Base-by-base conservation (phyloP, 2,797 vertebrate species). In the Hydrolagus colliei region DNA sequence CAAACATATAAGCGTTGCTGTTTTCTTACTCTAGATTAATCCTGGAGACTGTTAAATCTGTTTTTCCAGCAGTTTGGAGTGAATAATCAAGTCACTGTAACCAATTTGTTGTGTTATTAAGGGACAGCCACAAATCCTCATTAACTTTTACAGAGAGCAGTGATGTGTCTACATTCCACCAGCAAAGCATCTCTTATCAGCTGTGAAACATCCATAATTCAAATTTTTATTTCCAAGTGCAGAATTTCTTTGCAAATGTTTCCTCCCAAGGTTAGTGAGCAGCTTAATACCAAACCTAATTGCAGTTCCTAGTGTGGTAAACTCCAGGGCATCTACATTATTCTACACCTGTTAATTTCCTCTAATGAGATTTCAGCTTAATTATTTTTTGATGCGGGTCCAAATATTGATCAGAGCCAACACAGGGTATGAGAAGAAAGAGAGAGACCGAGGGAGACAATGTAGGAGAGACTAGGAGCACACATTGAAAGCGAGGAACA, bases 121-220 rank as follows among this genome's bases (percentile, higher is more conserved):
- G 87, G 90, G 89, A 90, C 91, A 89, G 90, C 91, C 90, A 89
- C 88, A 89, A 88, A 91, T 88, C 82, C 52, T 90, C 92, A 93
- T 93, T 91, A 92, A 90, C 90, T 87, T 90, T 90, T 88, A 91
- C 3, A 52, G 41, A 91, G 89, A 89, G 32, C 27, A 20, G 32
- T 35, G n/a, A 1, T 84, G 16, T n/a, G 65, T 18, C 3, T 67
- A 71, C 88, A 90, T 92, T 91, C 89, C 89, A 89, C 89, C 86
- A 87, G 88, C 86, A 80, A 86, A 89, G 90, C 65, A 88, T 88
- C 89, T 92, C 90, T 89, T 18, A 86, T 0, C 67, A 88, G 91
- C 88, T 91, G 90, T 91, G 89, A 93, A 93, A 92, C 89, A 88
- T 89, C 89, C 89, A 79, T 90, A 91, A 92, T 90, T 93, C 91